Conservation (phyloP, 2,113 vertebrate genomes). For the Albula glossodonta region DNA sequence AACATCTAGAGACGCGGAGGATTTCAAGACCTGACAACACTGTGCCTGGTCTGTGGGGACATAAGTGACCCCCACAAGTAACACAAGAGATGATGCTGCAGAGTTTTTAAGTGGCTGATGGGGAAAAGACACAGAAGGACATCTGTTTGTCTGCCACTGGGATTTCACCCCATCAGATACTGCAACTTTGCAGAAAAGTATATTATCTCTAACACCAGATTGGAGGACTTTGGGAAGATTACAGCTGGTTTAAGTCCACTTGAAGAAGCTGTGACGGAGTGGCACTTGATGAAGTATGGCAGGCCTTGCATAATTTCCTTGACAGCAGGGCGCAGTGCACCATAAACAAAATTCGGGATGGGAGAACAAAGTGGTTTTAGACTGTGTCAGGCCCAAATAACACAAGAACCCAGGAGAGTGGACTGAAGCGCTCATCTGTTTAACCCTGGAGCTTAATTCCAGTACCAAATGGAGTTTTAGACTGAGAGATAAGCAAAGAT, state of each 20-base stretch:
- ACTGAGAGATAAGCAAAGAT: background rate
- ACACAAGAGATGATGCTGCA: no score
- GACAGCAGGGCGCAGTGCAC: background rate
- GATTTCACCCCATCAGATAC: background rate
- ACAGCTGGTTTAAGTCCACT: conserved; percentile 1
- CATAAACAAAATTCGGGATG: background rate
- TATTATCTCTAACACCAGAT: background rate
- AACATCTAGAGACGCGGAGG: background rate
- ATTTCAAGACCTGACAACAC: background rate
- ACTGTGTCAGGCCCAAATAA: background rate
- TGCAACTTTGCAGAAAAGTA: background rate
- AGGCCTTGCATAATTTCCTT: background rate
- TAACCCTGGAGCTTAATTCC: background rate
- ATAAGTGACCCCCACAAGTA: background rate
- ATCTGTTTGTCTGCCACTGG: background rate
- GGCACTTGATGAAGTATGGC: background rate
- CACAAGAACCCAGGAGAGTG: background rate
- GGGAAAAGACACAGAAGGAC: background rate
- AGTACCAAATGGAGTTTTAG: background rate
- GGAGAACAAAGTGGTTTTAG: background rate
- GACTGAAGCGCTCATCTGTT: background rate
- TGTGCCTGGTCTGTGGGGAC: background rate
- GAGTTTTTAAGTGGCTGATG: background rate
- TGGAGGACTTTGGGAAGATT: conserved; percentile 1
- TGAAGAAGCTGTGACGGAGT: background rate